A percentile compares a stretch with the other conserved stretches of the same genome.
Conservation (phyloP, 2,113 vertebrate genomes). For the Lasiurus borealis region DNA sequence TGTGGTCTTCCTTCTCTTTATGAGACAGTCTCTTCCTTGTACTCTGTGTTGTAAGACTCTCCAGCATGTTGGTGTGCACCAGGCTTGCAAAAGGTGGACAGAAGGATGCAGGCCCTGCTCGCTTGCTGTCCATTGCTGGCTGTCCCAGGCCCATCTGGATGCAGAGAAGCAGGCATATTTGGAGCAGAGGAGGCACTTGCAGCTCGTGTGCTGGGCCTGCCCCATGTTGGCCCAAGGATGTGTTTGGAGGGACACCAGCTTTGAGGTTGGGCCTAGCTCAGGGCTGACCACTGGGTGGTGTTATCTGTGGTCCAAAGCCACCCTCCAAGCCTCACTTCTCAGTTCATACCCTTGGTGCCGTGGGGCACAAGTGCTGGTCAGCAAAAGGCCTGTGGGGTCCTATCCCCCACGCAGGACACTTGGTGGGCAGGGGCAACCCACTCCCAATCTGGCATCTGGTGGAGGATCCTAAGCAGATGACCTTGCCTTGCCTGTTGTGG, state of each 20-base stretch:
- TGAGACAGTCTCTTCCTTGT: neutral
- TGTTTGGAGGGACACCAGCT: neutral
- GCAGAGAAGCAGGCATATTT: neutral
- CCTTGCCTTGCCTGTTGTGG: neutral
- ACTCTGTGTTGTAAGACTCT: neutral
- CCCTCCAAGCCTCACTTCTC: neutral
- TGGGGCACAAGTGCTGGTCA: neutral
- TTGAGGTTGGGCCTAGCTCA: neutral
- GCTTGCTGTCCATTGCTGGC: neutral
- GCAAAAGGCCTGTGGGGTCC: neutral
- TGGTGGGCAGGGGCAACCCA: neutral
- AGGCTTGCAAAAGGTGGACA: neutral
- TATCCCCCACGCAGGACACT: fast-evolving
- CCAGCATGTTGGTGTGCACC: neutral
- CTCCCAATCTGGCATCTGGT: fast-evolving
- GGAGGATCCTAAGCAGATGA: neutral
- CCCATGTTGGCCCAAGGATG: neutral
- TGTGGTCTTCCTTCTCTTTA: neutral
- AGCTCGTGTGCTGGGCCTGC: neutral
- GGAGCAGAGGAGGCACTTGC: neutral
- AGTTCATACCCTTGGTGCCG: too few relatives aligned
- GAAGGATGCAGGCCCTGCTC: neutral
- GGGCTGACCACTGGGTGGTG: too few relatives aligned
- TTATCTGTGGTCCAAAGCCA: neutral
- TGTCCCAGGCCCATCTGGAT: neutral